Conservation (phyloP, 2,113 vertebrate species). For the Notiomystis cincta region DNA sequence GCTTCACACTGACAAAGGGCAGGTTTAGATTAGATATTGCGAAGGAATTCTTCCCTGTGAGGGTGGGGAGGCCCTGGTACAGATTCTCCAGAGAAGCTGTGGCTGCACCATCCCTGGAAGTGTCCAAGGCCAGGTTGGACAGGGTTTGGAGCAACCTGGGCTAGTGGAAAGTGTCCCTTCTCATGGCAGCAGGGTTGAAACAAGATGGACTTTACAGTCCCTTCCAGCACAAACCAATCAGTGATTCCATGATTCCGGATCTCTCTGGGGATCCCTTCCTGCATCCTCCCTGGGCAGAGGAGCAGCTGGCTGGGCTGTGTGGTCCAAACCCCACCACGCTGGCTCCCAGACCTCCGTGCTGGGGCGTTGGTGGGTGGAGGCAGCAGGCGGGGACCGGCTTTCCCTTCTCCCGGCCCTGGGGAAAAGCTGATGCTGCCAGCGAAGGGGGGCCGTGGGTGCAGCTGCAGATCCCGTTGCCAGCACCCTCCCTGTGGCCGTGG, state of each 20-base stretch:
- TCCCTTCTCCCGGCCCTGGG: neutral
- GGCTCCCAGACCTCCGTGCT: neutral
- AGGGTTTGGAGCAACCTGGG: neutral
- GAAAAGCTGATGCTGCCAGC: neutral
- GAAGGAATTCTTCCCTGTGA: neutral
- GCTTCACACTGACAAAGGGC: neutral
- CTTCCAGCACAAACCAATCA: neutral
- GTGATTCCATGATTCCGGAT: neutral
- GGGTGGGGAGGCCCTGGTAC: neutral
- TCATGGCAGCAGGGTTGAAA: neutral
- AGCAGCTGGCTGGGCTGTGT: neutral
- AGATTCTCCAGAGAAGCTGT: neutral
- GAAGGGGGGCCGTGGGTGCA: rapidly evolving
- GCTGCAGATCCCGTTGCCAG: neutral
- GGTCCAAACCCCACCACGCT: rapidly evolving
- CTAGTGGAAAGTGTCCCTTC: neutral
- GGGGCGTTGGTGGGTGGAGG: neutral
- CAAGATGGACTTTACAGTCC: neutral
- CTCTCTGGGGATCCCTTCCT: neutral
- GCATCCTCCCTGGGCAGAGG: neutral
- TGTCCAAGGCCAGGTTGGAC: neutral
- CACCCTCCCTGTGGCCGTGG: neutral
- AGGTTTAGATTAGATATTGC: neutral
- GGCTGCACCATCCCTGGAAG: neutral
- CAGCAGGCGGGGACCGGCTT: neutral